Evolutionary conservation across 2,888 invertebrate species (phyloP), one percentile per base, ranked within the genome.

Genomic region (Odontomyia ornata): DNA sequence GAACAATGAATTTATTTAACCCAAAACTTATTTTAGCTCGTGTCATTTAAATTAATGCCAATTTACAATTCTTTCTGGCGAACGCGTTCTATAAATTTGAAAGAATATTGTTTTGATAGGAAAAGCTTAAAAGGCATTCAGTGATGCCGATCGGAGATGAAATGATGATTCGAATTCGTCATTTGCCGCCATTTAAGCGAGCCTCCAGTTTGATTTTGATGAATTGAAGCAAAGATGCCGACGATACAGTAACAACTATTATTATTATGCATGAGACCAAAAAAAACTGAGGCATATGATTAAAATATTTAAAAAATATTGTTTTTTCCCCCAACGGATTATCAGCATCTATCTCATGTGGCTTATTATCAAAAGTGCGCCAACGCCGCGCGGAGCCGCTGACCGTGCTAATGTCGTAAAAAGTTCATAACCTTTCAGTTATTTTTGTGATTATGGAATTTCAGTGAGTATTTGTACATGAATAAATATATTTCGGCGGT

Each of bases 1-100:
- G 2, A 69, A 47, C 11, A 46, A 46, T 27, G n/a, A 46, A 69
- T 69, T 69, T 69, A 52, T 47, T 46, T 27, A 25, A 69, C 43
- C n/a, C n/a, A 69, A 9, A 18, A 28, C 30, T 72, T 52, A 72
- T 56, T 52, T 28, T 56, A 72, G 56, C 71, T 72, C 71, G 71
- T 72, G 71, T 27, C 56, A 56, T 56, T n/a, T 25, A 56, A 56
- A 72, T 52, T 72, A 52, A 56, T 56, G 52, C 27, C 56, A 72
- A 72, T 56, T 72, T 72, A 65, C 23, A 28, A 69, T 11, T 69
- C 47, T 5, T 69, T 27, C 47, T 25, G 46, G 25, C 46, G 69
- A 25, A 69, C 18, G 43, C 69, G 46, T 46, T 69, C 69, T 30
- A 18, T 46, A 65, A 69, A 46, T n/a, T 25, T 18, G 23, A 69